Evolutionary conservation across 2,888 invertebrate species (phyloP).

Genomic region (Xestobium rufovillosum): DNA sequence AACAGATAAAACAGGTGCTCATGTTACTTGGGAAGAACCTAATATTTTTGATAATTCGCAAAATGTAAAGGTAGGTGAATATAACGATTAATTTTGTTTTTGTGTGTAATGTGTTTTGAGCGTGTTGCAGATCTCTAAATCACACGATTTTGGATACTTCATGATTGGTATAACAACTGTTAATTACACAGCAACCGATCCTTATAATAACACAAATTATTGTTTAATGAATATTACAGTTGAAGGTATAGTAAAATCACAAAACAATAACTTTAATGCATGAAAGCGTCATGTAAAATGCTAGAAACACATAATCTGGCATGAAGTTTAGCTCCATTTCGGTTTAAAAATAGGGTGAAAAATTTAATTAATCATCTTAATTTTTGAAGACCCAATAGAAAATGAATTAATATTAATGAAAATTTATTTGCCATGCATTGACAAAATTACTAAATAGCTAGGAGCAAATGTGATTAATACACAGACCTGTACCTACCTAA

Average conservation of each 20-base stretch:
- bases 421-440: no score
- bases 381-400: no score
- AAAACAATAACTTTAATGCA: no score
- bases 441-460: no score
- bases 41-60: conserved; percentile 52
- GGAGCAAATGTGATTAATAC: no score
- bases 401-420: no score
- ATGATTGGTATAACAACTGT: conserved; percentile 50
- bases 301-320: no score
- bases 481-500: no score
- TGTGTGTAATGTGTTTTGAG: conserved; percentile 4
- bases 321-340: no score
- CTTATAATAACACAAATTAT: conserved; percentile 49
- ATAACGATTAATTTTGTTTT: conserved; percentile 4
- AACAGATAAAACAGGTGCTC: conserved; percentile 34
- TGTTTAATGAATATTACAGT: conserved; percentile 55
- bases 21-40: conserved; percentile 55
- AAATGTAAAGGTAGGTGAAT: conserved; percentile 30
- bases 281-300: no score
- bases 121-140: conserved; percentile 36
- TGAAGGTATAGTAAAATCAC: conserved; percentile 42
- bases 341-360: no score
- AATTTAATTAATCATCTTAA: no score
- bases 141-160: conserved; percentile 45
- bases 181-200: conserved; percentile 52